phyloP scores from a whole-genome alignment of 1,140 invertebrate genomes.

The Neodiprion lecontei region DNA sequence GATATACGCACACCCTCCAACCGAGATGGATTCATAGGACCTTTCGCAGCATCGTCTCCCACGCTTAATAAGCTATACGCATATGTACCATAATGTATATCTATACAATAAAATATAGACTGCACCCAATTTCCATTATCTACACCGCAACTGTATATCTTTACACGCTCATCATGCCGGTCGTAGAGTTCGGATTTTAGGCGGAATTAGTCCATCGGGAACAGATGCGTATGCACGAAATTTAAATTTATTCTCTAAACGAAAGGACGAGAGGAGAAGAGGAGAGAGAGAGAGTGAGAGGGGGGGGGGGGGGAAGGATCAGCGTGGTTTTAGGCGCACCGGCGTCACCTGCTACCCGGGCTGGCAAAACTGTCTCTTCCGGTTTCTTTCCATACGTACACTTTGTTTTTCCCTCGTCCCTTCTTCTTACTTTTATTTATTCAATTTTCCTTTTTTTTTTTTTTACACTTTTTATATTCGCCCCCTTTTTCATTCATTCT shows the following conservation, averaged over 20 bases:
- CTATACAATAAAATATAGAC: too few species aligned
- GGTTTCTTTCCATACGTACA: conserved; percentile 18
- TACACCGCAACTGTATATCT: too few species aligned
- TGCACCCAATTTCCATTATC: too few species aligned
- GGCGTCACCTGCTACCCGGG: conserved; percentile 48
- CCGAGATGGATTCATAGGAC: neutral
- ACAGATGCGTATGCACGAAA: conserved; percentile 44
- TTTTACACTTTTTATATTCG: neutral
- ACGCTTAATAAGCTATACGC: too few species aligned
- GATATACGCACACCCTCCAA: neutral
- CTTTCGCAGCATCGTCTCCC: conserved; percentile 10
- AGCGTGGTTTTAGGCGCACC: conserved; percentile 24
- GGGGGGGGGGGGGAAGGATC: conserved; percentile 17
- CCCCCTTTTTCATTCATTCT: too few species aligned
- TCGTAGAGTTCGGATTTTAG: too few species aligned
- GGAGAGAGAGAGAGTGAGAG: conserved; percentile 14
- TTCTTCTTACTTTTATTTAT: too few species aligned
- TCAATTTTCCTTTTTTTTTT: conserved; percentile 7
- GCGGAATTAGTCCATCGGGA: conserved; percentile 43
- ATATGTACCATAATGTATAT: too few species aligned
- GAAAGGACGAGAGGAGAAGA: conserved; percentile 7
- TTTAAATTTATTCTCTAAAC: conserved; percentile 47
- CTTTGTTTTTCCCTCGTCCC: neutral
- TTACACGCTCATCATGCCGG: too few species aligned
- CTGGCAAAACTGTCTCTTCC: conserved; percentile 28